Evolutionary conservation across 1,140 invertebrate genomes (phyloP).

Genomic region (Calephelis nemesis): DNA sequence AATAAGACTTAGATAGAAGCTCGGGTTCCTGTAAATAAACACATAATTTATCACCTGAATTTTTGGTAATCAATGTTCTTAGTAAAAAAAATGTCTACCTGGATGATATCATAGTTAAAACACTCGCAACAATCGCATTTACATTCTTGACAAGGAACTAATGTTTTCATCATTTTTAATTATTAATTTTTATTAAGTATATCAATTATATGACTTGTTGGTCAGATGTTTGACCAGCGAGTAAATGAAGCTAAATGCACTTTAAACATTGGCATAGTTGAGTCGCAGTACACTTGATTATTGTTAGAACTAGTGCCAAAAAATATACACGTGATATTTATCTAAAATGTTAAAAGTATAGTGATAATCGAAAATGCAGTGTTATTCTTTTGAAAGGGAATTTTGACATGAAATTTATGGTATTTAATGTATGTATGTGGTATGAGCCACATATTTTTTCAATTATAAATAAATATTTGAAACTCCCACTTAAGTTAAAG

Average conservation of each 20-base stretch:
- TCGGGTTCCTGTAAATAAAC: constrained; percentile 44
- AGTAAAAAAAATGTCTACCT: constrained; percentile 26
- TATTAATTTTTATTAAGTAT: constrained; percentile 29
- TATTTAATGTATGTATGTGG: no score
- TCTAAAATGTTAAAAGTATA: neutral
- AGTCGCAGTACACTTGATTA: constrained; percentile 18
- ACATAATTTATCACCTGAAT: neutral
- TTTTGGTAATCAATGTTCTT: no score
- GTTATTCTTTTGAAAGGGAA: no score
- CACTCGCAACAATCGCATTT: constrained; percentile 33
- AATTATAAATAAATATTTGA: no score
- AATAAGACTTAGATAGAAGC: constrained; percentile 46
- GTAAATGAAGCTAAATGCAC: constrained; percentile 45
- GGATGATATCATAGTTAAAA: constrained; percentile 24
- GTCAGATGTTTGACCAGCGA: constrained; percentile 35
- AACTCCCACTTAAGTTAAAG: no score
- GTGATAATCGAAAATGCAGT: no score
- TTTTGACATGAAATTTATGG: no score
- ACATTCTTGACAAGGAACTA: constrained; percentile 27
- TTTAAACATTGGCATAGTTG: constrained; percentile 22
- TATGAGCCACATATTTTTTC: no score
- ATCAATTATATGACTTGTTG: constrained; percentile 40
- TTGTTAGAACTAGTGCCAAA: constrained; percentile 21
- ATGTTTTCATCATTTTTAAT: constrained; percentile 38
- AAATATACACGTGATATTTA: constrained; percentile 10